phyloP scores from a whole-genome alignment of 2,888 invertebrate species.

The Drosophila formosana region DNA sequence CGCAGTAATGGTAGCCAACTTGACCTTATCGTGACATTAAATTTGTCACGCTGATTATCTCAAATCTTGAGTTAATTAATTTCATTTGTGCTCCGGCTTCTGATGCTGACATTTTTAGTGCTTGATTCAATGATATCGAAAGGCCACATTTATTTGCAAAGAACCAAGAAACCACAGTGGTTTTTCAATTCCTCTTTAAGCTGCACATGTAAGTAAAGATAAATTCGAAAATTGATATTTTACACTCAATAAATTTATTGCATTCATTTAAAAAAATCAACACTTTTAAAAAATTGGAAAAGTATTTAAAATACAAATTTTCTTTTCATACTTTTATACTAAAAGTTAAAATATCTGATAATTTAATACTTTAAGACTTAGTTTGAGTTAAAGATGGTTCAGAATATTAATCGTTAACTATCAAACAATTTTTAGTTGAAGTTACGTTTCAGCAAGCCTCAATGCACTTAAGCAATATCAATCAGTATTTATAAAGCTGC shows the following conservation, averaged over 20 bases:
- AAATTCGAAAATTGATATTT: no score
- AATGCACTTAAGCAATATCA: background rate
- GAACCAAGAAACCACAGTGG: background rate
- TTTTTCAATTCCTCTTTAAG: background rate
- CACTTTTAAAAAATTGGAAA: no score
- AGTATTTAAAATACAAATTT: no score
- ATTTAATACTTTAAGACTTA: no score
- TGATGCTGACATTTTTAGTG: conserved; percentile 43
- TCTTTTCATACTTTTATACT: no score
- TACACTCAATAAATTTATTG: no score
- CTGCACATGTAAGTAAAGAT: background rate
- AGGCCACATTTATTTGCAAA: background rate
- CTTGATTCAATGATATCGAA: conserved; percentile 37
- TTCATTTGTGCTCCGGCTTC: conserved; percentile 8
- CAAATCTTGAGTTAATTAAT: conserved; percentile 58
- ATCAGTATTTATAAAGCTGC: conserved; percentile 5
- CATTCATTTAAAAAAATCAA: no score
- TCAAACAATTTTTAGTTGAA: background rate
- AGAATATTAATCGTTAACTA: no score
- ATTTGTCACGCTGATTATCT: conserved; percentile 66
- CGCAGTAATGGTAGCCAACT: conserved; percentile 3
- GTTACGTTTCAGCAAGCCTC: background rate
- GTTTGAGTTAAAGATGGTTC: no score
- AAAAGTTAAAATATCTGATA: no score
- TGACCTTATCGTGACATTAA: conserved; percentile 38